phyloP scores from a whole-genome alignment of 2,888 invertebrate genomes.

The Caenorhabditis wallacei region DNA sequence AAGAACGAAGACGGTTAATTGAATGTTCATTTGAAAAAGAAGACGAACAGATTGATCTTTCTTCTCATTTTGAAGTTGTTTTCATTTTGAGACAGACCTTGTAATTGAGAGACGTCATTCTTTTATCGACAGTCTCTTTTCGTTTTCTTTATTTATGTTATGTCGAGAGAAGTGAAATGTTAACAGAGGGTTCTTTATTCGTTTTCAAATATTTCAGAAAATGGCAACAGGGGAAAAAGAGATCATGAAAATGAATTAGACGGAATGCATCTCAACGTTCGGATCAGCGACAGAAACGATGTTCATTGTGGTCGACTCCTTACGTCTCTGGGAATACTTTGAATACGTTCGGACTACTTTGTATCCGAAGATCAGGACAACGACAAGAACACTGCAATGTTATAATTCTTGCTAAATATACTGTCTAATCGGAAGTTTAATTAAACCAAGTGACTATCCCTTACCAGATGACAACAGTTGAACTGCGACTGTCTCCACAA shows the following conservation, averaged over 20 bases:
- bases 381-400: conserved; percentile 23
- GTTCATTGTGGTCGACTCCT: background rate
- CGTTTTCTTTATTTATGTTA: background rate
- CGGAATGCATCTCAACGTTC: background rate
- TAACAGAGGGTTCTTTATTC: background rate
- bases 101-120: background rate
- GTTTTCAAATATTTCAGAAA: background rate
- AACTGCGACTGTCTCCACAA: conserved; percentile 35
- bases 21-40: background rate
- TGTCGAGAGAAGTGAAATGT: background rate
- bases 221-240: background rate
- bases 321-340: background rate
- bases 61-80: background rate
- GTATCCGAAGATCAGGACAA: background rate
- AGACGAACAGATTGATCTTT: background rate
- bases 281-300: background rate
- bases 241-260: background rate
- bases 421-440: background rate
- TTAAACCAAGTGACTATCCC: background rate
- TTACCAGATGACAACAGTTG: conserved; percentile 26
- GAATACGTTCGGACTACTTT: background rate
- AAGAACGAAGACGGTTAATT: background rate
- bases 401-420: background rate
- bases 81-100: background rate
- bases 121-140: background rate